Percentiles rank a stretch among this genome's conserved stretches.
These are phyloP conservation scores for Hemichromis elongatus DNA, from an alignment of 2,113 vertebrate genomes.

Conservation along the genomic window DNA sequence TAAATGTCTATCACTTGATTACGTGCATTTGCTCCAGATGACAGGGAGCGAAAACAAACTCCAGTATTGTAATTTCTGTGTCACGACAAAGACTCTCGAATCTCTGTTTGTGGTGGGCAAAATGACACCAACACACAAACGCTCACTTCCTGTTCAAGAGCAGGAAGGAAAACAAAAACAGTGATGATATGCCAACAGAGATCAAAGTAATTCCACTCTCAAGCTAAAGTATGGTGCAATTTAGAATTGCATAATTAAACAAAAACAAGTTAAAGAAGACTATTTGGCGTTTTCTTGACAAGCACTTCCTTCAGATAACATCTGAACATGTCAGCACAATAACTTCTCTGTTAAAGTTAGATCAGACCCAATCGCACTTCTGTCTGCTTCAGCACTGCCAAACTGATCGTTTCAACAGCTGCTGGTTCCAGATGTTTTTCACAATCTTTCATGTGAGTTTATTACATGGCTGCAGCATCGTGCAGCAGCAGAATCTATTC, in stretches of 20 bases:
- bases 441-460: not conserved
- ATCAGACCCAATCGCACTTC: not conserved
- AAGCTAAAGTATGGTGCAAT: not conserved
- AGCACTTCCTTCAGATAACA: not conserved
- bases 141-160: slow-evolving; percentile 9
- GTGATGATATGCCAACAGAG: not conserved
- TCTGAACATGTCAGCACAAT: not conserved
- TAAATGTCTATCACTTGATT: not conserved
- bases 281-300: not conserved
- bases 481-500: not conserved
- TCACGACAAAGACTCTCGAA: not conserved
- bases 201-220: not conserved
- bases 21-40: not conserved
- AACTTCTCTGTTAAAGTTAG: not conserved
- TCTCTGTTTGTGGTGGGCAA: not conserved
- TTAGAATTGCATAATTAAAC: not conserved
- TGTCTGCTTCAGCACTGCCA: accelerated
- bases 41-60: not conserved
- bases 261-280: not conserved
- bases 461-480: not conserved
- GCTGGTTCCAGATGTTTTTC: not conserved
- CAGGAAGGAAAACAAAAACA: not conserved
- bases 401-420: not conserved
- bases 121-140: not conserved
- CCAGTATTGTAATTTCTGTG: not conserved